Conservation (phyloP, 2,113 vertebrate genomes). For the Gavialis gangeticus region DNA sequence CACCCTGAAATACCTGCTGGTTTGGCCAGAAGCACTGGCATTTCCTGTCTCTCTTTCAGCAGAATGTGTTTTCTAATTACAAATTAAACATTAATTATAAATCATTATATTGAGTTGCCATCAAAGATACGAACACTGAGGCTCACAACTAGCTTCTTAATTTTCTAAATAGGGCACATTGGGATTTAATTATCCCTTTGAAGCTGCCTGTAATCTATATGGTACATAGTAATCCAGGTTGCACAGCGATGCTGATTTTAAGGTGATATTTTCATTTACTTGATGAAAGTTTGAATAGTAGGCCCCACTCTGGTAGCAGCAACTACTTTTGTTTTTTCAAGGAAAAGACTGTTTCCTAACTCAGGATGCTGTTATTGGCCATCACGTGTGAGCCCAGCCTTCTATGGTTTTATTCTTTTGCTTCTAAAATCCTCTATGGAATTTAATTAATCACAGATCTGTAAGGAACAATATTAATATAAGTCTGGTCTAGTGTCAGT, state of each 20-base stretch:
- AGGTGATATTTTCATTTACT: not conserved
- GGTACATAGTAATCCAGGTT: not conserved
- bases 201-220: conserved; percentile 8
- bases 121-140: conserved; percentile 6
- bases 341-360: not conserved
- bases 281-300: not conserved
- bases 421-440: not conserved
- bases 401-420: not conserved
- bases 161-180: conserved; percentile 32
- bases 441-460: no score
- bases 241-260: not conserved
- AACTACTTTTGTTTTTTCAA: not conserved
- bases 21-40: not conserved
- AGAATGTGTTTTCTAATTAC: conserved; percentile 60
- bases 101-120: conserved; percentile 19
- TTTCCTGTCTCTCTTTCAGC: not conserved
- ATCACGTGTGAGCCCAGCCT: not conserved
- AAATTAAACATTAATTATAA: conserved; percentile 49
- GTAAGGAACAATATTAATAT: not conserved
- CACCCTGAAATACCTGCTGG: fast-evolving
- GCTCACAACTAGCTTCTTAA: conserved; percentile 24
- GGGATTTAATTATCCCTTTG: conserved; percentile 58
- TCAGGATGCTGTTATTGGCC: not conserved
- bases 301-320: not conserved
- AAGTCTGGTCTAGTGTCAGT: not conserved